Percentiles rank a stretch among this genome's conserved stretches.
Evolutionary conservation across 1,140 invertebrate species (phyloP).

Genomic region (Coelopa frigida): DNA sequence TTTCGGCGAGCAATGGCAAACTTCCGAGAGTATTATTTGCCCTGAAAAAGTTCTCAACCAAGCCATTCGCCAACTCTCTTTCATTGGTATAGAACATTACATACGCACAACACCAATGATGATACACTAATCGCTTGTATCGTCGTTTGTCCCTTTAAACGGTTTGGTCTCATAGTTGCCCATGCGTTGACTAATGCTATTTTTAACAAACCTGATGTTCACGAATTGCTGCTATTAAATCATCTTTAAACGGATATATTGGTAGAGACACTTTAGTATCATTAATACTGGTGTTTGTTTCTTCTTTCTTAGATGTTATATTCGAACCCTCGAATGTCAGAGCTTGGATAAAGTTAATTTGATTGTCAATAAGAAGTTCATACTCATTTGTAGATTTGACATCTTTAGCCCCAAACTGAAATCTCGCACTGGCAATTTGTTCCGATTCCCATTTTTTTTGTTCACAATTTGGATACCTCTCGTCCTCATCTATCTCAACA

Average conservation of each 20-base stretch:
- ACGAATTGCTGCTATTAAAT: conserved; percentile 78
- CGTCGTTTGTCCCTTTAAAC: too few species aligned
- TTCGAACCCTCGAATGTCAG: conserved; percentile 80
- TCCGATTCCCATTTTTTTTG: conserved; percentile 98
- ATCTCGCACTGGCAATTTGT: conserved; percentile 86
- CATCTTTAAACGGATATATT: conserved; percentile 87
- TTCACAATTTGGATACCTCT: conserved; percentile 83
- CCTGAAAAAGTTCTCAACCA: too few species aligned
- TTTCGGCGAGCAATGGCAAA: too few species aligned
- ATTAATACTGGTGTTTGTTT: conserved; percentile 72
- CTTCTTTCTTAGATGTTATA: conserved; percentile 51
- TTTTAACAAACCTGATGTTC: conserved; percentile 71
- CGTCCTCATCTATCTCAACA: conserved; percentile 80
- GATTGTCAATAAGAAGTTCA: conserved; percentile 88
- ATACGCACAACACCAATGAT: too few species aligned
- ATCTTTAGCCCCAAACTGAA: conserved; percentile 84
- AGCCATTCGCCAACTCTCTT: too few species aligned
- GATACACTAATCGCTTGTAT: too few species aligned
- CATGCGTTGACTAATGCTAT: neutral
- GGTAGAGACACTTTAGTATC: conserved; percentile 92
- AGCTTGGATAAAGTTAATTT: conserved; percentile 96
- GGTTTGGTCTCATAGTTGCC: neutral
- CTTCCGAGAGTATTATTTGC: too few species aligned
- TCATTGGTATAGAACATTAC: too few species aligned
- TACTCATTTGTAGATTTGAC: conserved; percentile 72